phyloP scores from a whole-genome alignment of 2,113 vertebrate genomes.

The Solea senegalensis region DNA sequence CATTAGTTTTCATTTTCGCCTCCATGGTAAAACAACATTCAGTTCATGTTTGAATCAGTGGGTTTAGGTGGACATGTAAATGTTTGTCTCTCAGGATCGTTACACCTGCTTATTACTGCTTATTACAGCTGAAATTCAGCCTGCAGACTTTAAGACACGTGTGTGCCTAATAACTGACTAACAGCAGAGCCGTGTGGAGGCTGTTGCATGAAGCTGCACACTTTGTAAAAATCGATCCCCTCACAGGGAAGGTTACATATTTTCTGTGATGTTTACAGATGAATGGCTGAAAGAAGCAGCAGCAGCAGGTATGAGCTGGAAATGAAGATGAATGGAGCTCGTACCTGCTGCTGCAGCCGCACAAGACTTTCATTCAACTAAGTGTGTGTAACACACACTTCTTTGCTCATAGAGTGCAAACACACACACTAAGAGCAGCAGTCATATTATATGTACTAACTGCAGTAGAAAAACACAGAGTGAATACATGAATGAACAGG shows the following conservation, averaged over 20 bases:
- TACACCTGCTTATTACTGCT: too few relatives aligned
- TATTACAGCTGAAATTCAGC: too few relatives aligned
- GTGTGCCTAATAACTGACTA: conserved; percentile 46
- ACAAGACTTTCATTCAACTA: conserved; percentile 35
- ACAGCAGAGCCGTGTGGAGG: conserved; percentile 31
- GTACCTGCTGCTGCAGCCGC: conserved; percentile 32
- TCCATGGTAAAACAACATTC: too few relatives aligned
- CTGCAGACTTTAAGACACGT: too few relatives aligned
- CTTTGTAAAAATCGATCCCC: conserved; percentile 64
- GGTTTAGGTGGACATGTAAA: too few relatives aligned
- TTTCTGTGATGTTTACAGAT: conserved; percentile 69
- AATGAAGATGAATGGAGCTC: conserved; percentile 68
- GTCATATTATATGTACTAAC: background rate
- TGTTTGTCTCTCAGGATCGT: too few relatives aligned
- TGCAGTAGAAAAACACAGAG: too few relatives aligned
- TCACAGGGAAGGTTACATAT: conserved; percentile 37
- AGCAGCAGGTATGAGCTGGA: conserved; percentile 43
- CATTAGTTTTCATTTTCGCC: too few relatives aligned
- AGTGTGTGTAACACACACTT: conserved; percentile 27
- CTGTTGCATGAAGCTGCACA: conserved; percentile 31
- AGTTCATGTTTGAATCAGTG: too few relatives aligned
- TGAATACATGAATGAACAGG: too few relatives aligned
- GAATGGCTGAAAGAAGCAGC: conserved; percentile 38
- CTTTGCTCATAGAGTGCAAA: background rate
- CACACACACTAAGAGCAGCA: background rate